phyloP scores from a whole-genome alignment of 2,797 vertebrate genomes.

The Chloroceryle inda region DNA sequence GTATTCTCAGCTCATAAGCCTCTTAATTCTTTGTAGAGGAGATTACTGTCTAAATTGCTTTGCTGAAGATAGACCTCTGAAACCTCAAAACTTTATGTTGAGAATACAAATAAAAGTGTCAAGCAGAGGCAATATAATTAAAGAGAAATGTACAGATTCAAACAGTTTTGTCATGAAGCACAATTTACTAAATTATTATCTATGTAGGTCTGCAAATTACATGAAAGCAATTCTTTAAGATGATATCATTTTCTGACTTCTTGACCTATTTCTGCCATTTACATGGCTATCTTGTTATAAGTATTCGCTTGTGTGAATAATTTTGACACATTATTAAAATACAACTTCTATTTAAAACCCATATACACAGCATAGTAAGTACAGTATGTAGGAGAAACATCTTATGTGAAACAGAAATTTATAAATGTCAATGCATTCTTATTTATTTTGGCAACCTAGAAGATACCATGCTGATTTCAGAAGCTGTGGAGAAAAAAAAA shows the following conservation, averaged over 20 bases:
- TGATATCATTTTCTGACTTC: not conserved
- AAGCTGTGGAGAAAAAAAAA: not conserved
- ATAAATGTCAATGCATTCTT: not conserved
- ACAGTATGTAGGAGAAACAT: not conserved
- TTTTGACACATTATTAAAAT: not conserved
- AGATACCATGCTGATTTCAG: not conserved
- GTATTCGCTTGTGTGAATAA: not conserved
- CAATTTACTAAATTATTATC: slow-evolving; percentile 19
- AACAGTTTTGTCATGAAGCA: not conserved
- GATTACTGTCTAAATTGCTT: slow-evolving; percentile 27
- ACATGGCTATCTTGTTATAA: not conserved
- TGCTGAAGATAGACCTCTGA: slow-evolving; percentile 2
- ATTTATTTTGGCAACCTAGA: not conserved
- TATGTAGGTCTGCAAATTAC: not conserved
- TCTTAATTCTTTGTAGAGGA: slow-evolving; percentile 18
- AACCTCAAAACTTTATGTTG: not conserved
- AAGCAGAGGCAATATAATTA: not conserved
- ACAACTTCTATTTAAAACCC: not conserved
- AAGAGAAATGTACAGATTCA: slow-evolving; percentile 20
- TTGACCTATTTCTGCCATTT: not conserved
- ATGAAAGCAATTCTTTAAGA: not conserved
- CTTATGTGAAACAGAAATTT: not conserved
- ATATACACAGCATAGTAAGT: not conserved
- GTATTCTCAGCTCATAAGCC: not conserved
- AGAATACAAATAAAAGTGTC: slow-evolving; percentile 9